These are phyloP conservation scores for Sebastes elongatus DNA, from an alignment of 2,797 vertebrate genomes.

Conservation along the genomic window DNA sequence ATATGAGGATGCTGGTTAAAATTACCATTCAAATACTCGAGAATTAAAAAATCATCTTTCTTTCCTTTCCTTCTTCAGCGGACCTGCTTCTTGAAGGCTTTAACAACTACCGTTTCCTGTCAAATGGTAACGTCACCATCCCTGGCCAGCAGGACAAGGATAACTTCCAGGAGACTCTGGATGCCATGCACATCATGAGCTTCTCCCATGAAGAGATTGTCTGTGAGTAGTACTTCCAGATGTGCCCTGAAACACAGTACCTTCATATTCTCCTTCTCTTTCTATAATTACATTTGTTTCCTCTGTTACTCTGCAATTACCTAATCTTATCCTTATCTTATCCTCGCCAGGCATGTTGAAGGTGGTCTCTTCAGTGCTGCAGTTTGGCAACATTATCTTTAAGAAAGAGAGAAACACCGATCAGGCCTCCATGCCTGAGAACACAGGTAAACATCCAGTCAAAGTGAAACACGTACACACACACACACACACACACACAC, in stretches of 20 bases:
- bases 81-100: conserved; percentile 96
- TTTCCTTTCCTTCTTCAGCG: conserved; percentile 76
- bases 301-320: not conserved
- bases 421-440: conserved; percentile 98
- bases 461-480: not conserved
- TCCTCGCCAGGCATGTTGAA: conserved; percentile 91
- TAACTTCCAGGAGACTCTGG: conserved; percentile 98
- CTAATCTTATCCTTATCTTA: not conserved
- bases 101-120: conserved; percentile 95
- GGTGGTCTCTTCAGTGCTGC: conserved; percentile 95
- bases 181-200: conserved; percentile 99
- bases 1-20: not conserved
- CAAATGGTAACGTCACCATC: conserved; percentile 96
- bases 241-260: conserved; percentile 1
- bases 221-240: conserved; percentile 78
- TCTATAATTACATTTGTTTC: not conserved
- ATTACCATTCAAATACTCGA: not conserved
- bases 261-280: not conserved
- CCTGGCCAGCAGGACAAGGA: conserved; percentile 99
- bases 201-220: conserved; percentile 96
- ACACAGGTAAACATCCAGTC: conserved; percentile 85
- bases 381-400: conserved; percentile 96
- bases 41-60: not conserved
- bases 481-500: not conserved
- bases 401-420: conserved; percentile 98